Evolutionary conservation across 92 coral and sea anemone genomes (phyloP).

Genomic region (Micromussa lordhowensis): DNA sequence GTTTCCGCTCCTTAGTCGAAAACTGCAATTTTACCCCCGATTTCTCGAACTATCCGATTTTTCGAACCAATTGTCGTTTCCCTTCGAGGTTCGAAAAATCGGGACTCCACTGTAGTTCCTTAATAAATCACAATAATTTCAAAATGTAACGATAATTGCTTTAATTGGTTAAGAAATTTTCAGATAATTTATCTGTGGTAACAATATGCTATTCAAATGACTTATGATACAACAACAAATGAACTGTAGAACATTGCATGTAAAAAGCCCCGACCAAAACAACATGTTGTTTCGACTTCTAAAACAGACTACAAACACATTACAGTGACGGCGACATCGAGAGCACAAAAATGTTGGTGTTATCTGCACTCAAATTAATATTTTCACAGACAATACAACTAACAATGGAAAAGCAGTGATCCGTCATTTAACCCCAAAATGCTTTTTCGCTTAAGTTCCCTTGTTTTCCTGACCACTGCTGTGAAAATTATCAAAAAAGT

Average conservation of each 20-base stretch:
- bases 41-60: too few relatives aligned
- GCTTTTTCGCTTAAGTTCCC: not conserved
- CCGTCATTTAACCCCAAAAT: not conserved
- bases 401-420: not conserved
- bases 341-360: not conserved
- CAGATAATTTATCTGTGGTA: not conserved
- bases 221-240: not conserved
- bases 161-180: not conserved
- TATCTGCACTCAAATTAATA: not conserved
- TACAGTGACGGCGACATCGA: not conserved
- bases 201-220: not conserved
- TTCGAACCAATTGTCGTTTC: too few relatives aligned
- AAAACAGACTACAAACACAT: not conserved
- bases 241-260: not conserved
- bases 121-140: not conserved
- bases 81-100: too few relatives aligned
- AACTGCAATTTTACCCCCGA: too few relatives aligned
- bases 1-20: too few relatives aligned
- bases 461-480: too few relatives aligned
- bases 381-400: not conserved
- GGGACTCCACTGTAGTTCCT: too few relatives aligned
- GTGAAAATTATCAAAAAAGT: too few relatives aligned
- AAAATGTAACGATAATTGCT: not conserved
- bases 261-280: not conserved
- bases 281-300: not conserved